Conservation (phyloP, 2,888 invertebrate species). For the Cephus sareptanus region DNA sequence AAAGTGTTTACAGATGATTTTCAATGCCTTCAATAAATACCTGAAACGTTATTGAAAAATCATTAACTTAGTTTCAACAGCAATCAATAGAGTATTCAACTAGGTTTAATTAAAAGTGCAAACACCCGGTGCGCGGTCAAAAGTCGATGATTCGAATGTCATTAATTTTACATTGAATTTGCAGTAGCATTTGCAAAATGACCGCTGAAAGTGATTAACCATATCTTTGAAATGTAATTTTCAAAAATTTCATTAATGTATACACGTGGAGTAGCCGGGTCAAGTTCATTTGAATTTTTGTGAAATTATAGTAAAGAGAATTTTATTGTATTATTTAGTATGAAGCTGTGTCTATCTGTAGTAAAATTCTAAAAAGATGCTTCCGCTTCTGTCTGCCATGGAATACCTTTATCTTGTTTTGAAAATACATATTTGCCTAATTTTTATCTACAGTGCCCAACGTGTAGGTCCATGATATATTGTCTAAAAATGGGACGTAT, state of each 20-base stretch:
- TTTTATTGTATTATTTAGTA: neutral
- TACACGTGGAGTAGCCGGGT: neutral
- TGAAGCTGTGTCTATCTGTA: neutral
- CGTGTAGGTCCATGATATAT: neutral
- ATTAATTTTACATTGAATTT: conserved; percentile 30
- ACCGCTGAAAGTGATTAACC: neutral
- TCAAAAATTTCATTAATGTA: neutral
- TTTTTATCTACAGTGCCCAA: neutral
- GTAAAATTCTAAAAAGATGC: neutral
- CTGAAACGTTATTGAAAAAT: neutral
- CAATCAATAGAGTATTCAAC: neutral
- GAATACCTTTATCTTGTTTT: neutral
- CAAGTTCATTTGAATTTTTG: neutral
- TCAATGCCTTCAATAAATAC: neutral
- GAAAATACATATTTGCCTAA: neutral
- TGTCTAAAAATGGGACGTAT: neutral
- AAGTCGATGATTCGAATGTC: conserved; percentile 27
- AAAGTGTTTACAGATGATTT: neutral
- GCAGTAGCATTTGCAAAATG: neutral
- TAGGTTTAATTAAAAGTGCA: neutral
- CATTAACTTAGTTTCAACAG: neutral
- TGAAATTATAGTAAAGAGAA: neutral
- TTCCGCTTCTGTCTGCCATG: neutral
- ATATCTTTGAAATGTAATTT: neutral
- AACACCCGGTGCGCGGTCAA: conserved; percentile 5